Evolutionary conservation across 2,797 vertebrate species (phyloP).

Genomic region (Cirrhinus mrigala): DNA sequence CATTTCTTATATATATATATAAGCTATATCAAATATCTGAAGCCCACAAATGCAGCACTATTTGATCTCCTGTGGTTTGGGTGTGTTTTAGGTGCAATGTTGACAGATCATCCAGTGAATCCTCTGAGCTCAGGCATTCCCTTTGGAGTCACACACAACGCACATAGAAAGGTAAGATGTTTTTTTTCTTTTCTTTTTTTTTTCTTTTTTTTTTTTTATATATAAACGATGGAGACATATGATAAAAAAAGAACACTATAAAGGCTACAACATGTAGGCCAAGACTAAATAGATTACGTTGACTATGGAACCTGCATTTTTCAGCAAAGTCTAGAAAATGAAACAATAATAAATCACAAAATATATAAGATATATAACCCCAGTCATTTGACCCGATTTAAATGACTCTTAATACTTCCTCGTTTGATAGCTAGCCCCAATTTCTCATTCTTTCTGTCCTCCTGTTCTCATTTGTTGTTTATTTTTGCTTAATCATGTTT

Average conservation of each 20-base stretch:
- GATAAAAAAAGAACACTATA: too few species aligned
- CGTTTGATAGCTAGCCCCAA: not conserved
- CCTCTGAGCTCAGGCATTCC: slow-evolving; percentile 47
- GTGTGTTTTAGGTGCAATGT: slow-evolving; percentile 55
- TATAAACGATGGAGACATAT: too few species aligned
- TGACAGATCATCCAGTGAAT: slow-evolving; percentile 57
- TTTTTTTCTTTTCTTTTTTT: not conserved
- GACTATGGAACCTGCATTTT: not conserved
- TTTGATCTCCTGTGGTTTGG: not conserved
- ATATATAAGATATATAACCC: not conserved
- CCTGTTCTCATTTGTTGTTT: not conserved
- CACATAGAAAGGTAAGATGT: slow-evolving; percentile 53
- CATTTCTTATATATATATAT: not conserved
- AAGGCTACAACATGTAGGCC: too few species aligned
- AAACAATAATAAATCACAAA: not conserved
- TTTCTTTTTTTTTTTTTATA: not conserved
- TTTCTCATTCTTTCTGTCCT: not conserved
- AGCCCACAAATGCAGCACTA: not conserved
- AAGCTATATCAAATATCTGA: not conserved
- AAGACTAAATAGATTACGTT: too few species aligned
- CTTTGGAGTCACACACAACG: slow-evolving; percentile 37
- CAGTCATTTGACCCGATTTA: not conserved
- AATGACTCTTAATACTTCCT: too few species aligned
- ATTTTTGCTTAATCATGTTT: not conserved
- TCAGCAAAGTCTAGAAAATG: not conserved